Conservation (phyloP, 2,113 vertebrate species). For the Castor canadensis region DNA sequence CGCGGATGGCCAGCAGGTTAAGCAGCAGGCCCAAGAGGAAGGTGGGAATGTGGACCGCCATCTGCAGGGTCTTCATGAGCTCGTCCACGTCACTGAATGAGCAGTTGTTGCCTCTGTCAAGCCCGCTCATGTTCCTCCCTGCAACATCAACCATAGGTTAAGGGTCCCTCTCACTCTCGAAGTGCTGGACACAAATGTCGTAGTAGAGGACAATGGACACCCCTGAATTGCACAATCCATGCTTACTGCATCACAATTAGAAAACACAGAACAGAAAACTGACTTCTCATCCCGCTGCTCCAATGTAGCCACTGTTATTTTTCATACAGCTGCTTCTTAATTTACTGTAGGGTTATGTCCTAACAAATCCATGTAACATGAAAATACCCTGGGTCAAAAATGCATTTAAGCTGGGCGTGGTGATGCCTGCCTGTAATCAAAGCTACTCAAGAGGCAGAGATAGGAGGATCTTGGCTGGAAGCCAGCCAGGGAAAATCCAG, state of each 20-base stretch:
- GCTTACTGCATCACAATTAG: too few species aligned
- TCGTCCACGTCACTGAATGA: conserved; percentile 66
- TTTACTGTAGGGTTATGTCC: neutral
- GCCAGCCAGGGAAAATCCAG: too few species aligned
- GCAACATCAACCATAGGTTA: neutral
- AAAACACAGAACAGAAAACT: neutral
- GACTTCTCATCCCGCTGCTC: neutral
- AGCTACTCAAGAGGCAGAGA: too few species aligned
- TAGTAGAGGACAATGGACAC: neutral
- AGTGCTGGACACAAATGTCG: neutral
- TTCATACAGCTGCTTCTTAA: neutral
- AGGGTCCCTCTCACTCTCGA: neutral
- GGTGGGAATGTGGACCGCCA: conserved; percentile 89
- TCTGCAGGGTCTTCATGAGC: conserved; percentile 78
- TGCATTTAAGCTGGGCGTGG: too few species aligned
- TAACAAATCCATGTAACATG: neutral
- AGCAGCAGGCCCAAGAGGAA: conserved; percentile 88
- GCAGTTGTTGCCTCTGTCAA: neutral
- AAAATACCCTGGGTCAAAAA: neutral
- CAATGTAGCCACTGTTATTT: neutral
- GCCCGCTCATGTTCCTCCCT: conserved; percentile 74
- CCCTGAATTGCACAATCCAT: neutral
- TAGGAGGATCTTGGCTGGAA: too few species aligned
- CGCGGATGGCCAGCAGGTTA: conserved; percentile 85
- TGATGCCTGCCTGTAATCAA: too few species aligned